Conservation (phyloP, 2,113 vertebrate species). For the Leptobrachium leishanense region DNA sequence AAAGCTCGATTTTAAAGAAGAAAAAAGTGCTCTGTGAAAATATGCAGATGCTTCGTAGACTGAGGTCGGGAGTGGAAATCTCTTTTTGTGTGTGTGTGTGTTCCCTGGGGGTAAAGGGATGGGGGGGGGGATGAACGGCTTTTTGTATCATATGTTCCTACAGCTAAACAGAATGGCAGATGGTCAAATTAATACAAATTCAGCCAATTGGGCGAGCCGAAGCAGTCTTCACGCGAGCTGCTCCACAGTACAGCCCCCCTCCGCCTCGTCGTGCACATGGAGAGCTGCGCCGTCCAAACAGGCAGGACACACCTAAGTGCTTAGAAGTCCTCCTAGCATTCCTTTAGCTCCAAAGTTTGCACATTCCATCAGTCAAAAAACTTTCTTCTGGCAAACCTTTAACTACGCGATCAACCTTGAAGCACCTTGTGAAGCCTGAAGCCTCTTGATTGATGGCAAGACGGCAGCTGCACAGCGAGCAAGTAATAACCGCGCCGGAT, state of each 20-base stretch:
- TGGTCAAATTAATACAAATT: slow-evolving; percentile 77
- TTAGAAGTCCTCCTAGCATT: slow-evolving; percentile 50
- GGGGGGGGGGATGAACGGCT: slow-evolving; percentile 26
- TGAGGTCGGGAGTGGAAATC: slow-evolving; percentile 50
- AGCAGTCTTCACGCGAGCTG: slow-evolving; percentile 44
- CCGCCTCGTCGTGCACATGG: slow-evolving; percentile 40
- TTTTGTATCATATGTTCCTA: slow-evolving; percentile 71
- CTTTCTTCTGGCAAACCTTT: slow-evolving; percentile 44
- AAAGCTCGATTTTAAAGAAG: slow-evolving; percentile 43
- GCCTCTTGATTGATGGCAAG: slow-evolving; percentile 54
- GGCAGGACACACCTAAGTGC: slow-evolving; percentile 41
- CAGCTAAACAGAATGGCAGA: slow-evolving; percentile 74
- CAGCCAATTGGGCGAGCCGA: slow-evolving; percentile 63
- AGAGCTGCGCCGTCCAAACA: slow-evolving; percentile 34
- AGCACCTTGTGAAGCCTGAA: slow-evolving; percentile 27
- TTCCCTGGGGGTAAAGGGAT: background rate
- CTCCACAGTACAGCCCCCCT: slow-evolving; percentile 40
- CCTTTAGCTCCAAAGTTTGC: slow-evolving; percentile 52
- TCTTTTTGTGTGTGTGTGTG: slow-evolving; percentile 23
- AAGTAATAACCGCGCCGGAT: slow-evolving; percentile 52
- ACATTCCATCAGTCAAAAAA: slow-evolving; percentile 64
- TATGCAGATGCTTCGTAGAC: slow-evolving; percentile 46
- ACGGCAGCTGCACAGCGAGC: slow-evolving; percentile 60
- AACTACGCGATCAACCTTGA: slow-evolving; percentile 35
- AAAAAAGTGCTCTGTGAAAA: slow-evolving; percentile 45